Conservation (phyloP, 2,888 invertebrate species). For the Acrobasis consociella region DNA sequence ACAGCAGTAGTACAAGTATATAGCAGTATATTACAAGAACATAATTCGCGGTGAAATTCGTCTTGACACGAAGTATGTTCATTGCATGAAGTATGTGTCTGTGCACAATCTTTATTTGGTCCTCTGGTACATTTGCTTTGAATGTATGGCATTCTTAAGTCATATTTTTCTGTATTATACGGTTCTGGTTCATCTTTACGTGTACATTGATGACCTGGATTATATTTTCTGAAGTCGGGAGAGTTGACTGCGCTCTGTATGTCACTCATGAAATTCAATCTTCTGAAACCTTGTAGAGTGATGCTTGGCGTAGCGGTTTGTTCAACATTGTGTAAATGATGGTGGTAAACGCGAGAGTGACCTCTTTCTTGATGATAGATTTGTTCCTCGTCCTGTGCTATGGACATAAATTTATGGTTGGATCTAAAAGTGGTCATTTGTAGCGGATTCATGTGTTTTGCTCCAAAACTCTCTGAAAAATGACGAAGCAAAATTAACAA, state of each 20-base stretch:
- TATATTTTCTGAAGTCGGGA: constrained; percentile 43
- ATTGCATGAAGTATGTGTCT: constrained; percentile 13
- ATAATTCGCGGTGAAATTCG: constrained; percentile 33
- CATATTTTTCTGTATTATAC: constrained; percentile 27
- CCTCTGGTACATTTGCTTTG: constrained; percentile 31
- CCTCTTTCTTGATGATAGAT: constrained; percentile 50
- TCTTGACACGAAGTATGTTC: constrained; percentile 9
- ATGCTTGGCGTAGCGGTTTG: constrained; percentile 35
- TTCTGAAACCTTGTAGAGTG: constrained; percentile 43
- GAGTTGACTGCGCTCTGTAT: constrained; percentile 31
- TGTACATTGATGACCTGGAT: constrained; percentile 47
- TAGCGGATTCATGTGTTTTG: constrained; percentile 37
- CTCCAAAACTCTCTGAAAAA: constrained; percentile 39
- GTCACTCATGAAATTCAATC: constrained; percentile 43
- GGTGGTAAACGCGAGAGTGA: constrained; percentile 56
- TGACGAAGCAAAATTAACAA: constrained; percentile 7
- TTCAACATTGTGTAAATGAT: constrained; percentile 40
- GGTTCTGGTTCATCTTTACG: constrained; percentile 34
- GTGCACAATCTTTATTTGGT: constrained; percentile 33
- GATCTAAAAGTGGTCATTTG: background rate
- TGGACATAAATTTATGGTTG: background rate
- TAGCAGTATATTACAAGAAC: constrained; percentile 45
- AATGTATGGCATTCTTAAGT: constrained; percentile 36
- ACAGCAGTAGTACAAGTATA: constrained; percentile 36
- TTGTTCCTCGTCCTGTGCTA: background rate